Evolutionary conservation across 2,888 invertebrate species (phyloP).

Genomic region (Netelia fuscicornis): DNA sequence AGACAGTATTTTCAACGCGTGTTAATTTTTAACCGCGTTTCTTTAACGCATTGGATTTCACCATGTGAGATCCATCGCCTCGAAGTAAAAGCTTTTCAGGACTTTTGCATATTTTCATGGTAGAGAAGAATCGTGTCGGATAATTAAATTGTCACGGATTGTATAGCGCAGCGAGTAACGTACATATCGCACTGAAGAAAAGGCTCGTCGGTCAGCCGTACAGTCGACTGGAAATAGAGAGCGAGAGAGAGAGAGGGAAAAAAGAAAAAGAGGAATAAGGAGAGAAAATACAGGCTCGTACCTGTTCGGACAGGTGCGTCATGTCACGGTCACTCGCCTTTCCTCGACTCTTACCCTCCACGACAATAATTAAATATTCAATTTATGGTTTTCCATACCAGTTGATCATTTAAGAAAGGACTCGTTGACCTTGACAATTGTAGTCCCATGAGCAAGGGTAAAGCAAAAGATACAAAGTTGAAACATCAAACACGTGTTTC

Average conservation of each 20-base stretch:
- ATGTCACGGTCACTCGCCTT: conserved; percentile 59
- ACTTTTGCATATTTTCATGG: conserved; percentile 50
- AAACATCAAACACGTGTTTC: too few relatives aligned
- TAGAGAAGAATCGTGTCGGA: conserved; percentile 41
- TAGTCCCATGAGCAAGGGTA: not conserved
- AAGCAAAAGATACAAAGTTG: too few relatives aligned
- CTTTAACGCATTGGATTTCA: not conserved
- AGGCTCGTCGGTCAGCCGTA: conserved; percentile 47
- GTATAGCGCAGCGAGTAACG: conserved; percentile 23
- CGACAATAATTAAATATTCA: conserved; percentile 40
- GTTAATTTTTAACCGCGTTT: conserved; percentile 12
- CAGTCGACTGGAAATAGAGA: conserved; percentile 16
- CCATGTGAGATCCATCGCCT: too few relatives aligned
- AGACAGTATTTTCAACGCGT: not conserved
- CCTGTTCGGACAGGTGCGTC: conserved; percentile 62
- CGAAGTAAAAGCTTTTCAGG: conserved; percentile 41
- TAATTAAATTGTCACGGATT: conserved; percentile 63
- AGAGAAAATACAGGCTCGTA: conserved; percentile 60
- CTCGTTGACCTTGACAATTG: not conserved
- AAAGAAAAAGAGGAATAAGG: conserved; percentile 51
- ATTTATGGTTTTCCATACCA: conserved; percentile 17
- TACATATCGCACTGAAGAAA: conserved; percentile 6
- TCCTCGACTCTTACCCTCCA: conserved; percentile 18
- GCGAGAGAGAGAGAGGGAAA: conserved; percentile 49
- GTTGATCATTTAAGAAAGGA: conserved; percentile 6